Base-by-base conservation (phyloP, 2,888 invertebrate species). In the Nasonia oneida region DNA sequence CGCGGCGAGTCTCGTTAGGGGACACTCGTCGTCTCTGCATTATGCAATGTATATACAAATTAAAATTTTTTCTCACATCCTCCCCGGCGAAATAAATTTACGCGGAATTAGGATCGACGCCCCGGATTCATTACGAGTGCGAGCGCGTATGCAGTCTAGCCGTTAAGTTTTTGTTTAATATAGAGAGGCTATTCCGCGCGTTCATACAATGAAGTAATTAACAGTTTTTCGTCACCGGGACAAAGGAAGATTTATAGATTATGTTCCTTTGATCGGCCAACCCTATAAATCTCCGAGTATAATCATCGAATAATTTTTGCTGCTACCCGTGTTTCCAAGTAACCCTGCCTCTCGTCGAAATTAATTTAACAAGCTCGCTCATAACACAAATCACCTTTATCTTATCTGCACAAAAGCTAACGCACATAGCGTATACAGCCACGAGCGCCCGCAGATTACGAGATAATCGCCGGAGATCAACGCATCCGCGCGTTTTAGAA, bases 61-160 rank as follows among this genome's bases (percentile, higher is more conserved):
- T 64, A 81, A 84, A 74, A 61, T 83, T 57, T 70, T 39, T 47
- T 71, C 29, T 61, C 57, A 57, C 71, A 33, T 61, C n/a, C 29
- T 57, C 14, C 1, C 14, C 67, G 29, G 50, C 75, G 77, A 80
- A 80, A 86, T 86, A 86, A 86, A 86, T 86, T 86, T 83, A 80
- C 83, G 77, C 86, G 77, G 77, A 86, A 86, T 83, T 86, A 86
- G 86, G 83, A 86, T 83, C 80, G 80, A 23, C n/a, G 77, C 83
- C 42, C 42, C 77, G 82, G 85, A 79, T 82, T 82, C 81, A 79
- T 85, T 82, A 82, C 61, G 64, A 74, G 82, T 33, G 47, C 39
- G 18, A 33, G 47, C 42, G 14, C n/a, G 64, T 73, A 42, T 73
- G n/a, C 2, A n/a, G 39, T 3, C 50, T 42, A 61, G 23, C 61